Conservation (phyloP, 2,113 vertebrate genomes). For the Nanorana parkeri region DNA sequence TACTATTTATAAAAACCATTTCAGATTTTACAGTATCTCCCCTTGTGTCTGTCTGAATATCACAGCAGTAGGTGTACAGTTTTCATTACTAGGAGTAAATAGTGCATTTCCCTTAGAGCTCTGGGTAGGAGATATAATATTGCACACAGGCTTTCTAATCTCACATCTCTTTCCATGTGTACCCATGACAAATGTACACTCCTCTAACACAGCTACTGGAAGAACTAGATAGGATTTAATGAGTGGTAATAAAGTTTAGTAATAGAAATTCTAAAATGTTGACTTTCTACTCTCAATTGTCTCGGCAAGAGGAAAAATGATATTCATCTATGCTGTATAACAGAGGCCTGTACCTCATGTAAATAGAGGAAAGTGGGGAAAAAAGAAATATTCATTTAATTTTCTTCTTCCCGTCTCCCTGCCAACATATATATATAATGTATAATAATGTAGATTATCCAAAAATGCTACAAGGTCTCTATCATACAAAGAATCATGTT, state of each 20-base stretch:
- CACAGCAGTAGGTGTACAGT: background rate
- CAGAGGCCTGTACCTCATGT: conserved; percentile 13
- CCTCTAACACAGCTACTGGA: conserved; percentile 25
- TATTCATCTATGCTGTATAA: conserved; percentile 30
- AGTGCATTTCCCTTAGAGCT: background rate
- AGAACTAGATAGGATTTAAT: conserved; percentile 29
- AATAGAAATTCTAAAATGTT: conserved; percentile 46
- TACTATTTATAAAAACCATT: too few species aligned
- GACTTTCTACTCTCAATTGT: conserved; percentile 42
- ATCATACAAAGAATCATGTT: conserved; percentile 20
- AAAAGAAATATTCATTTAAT: conserved; percentile 24
- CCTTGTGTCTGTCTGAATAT: too few species aligned
- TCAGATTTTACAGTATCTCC: too few species aligned
- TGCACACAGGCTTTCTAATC: conserved; percentile 10
- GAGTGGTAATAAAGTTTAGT: conserved; percentile 38
- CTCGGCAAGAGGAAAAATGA: conserved; percentile 27
- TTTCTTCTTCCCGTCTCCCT: background rate
- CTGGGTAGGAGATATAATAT: background rate
- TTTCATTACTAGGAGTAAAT: background rate
- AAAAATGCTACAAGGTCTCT: background rate
- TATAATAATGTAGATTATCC: background rate
- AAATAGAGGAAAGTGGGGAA: conserved; percentile 7
- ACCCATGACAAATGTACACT: conserved; percentile 37
- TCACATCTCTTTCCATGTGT: conserved; percentile 30
- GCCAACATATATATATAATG: background rate